Evolutionary conservation across 2,888 invertebrate genomes (phyloP).

Genomic region (Melanargia galathea): DNA sequence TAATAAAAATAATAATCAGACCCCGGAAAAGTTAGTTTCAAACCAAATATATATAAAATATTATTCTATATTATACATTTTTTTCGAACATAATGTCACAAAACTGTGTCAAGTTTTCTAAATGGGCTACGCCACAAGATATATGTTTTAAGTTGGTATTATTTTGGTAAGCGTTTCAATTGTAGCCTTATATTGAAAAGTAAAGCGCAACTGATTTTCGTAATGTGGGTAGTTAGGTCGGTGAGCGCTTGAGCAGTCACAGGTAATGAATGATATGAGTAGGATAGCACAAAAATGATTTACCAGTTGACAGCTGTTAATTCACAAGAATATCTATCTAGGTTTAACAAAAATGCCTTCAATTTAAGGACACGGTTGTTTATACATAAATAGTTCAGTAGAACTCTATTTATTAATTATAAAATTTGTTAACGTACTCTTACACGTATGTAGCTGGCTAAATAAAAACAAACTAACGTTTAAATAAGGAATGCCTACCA

Average conservation of each 20-base stretch:
- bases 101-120: too few relatives aligned
- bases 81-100: too few relatives aligned
- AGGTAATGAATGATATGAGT: too few relatives aligned
- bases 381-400: conserved; percentile 28
- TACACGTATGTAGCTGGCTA: too few relatives aligned
- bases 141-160: too few relatives aligned
- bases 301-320: conserved; percentile 26
- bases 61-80: too few relatives aligned
- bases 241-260: conserved; percentile 9
- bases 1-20: too few relatives aligned
- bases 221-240: not conserved
- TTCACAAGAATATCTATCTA: conserved; percentile 27
- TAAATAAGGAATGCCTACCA: not conserved
- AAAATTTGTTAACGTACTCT: conserved; percentile 19
- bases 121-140: too few relatives aligned
- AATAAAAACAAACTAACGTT: conserved; percentile 1
- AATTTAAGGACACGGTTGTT: conserved; percentile 37
- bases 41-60: too few relatives aligned
- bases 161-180: too few relatives aligned
- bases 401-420: conserved; percentile 32
- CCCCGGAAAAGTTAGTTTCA: too few relatives aligned
- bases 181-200: too few relatives aligned
- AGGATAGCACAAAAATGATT: conserved; percentile 55
- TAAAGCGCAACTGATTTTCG: not conserved
- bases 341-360: conserved; percentile 49